Conservation (phyloP, 2,797 vertebrate species). For the Pseudotriccus pelzelni region DNA sequence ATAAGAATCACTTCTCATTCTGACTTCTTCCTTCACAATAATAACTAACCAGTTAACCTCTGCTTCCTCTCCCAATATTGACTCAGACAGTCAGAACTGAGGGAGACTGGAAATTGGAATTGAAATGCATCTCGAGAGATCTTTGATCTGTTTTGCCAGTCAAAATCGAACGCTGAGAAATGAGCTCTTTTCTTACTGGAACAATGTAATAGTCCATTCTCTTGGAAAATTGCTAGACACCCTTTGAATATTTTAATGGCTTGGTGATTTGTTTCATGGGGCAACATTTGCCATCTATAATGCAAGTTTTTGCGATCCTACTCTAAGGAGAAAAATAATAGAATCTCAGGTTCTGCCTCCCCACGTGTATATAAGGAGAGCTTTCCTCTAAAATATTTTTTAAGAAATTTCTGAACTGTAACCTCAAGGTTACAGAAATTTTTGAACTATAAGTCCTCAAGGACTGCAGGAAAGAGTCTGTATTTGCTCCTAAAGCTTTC, state of each 20-base stretch:
- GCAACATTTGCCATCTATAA: neutral
- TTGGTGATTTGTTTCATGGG: neutral
- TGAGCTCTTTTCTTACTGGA: conserved; percentile 13
- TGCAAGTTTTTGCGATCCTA: neutral
- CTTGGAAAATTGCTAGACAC: neutral
- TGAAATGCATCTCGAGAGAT: conserved; percentile 26
- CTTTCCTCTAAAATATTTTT: neutral
- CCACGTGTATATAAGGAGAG: neutral
- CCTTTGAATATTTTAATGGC: conserved; percentile 24
- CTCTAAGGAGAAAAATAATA: neutral
- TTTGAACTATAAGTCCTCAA: neutral
- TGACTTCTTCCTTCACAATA: conserved; percentile 31
- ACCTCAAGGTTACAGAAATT: neutral
- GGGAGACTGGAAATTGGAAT: conserved; percentile 22
- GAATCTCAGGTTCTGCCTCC: neutral
- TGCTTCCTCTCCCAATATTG: conserved; percentile 57
- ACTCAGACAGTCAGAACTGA: conserved; percentile 37
- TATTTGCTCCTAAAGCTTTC: neutral
- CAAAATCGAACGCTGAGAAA: neutral
- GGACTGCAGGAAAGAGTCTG: neutral
- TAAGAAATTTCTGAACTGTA: neutral
- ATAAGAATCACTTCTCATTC: conserved; percentile 60
- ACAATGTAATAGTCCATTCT: conserved; percentile 7
- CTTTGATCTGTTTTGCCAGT: conserved; percentile 31
- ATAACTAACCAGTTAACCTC: conserved; percentile 44